phyloP scores from a whole-genome alignment of 2,888 invertebrate species.

The Chrysomela aeneicollis region DNA sequence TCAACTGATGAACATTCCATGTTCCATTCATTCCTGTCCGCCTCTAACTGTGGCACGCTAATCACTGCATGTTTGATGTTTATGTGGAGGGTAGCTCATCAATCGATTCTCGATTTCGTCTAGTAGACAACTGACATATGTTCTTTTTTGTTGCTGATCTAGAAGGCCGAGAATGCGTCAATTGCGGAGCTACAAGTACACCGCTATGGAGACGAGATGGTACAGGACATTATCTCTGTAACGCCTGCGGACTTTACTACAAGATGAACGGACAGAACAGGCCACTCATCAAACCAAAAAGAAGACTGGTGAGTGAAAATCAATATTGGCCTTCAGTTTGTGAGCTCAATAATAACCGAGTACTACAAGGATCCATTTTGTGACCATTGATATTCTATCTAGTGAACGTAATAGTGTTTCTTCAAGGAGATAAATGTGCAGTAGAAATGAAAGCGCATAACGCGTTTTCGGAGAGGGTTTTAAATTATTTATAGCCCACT shows the following conservation, averaged over 20 bases:
- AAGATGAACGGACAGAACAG: slow-evolving; percentile 99
- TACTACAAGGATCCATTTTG: too few relatives aligned
- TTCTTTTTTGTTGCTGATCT: slow-evolving; percentile 55
- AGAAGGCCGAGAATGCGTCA: slow-evolving; percentile 98
- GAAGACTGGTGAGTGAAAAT: slow-evolving; percentile 93
- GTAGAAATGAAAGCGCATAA: too few relatives aligned
- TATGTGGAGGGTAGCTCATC: slow-evolving; percentile 14
- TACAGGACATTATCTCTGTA: slow-evolving; percentile 97
- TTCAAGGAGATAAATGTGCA: too few relatives aligned
- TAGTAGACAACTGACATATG: slow-evolving; percentile 23
- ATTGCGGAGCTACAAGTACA: slow-evolving; percentile 98
- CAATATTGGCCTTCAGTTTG: slow-evolving; percentile 29
- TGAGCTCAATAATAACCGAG: neutral
- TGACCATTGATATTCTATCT: too few relatives aligned
- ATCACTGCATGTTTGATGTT: slow-evolving; percentile 42
- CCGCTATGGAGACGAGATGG: slow-evolving; percentile 98
- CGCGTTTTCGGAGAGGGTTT: too few relatives aligned
- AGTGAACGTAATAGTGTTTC: too few relatives aligned
- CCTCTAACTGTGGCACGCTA: slow-evolving; percentile 30
- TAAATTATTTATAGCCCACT: too few relatives aligned
- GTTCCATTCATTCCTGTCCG: slow-evolving; percentile 36
- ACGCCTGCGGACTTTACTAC: slow-evolving; percentile 99
- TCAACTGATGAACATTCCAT: slow-evolving; percentile 25
- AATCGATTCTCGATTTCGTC: neutral
- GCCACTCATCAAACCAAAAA: slow-evolving; percentile 98